Percentiles rank a stretch among this genome's conserved stretches.
These are phyloP conservation scores for Ia io DNA, from an alignment of 2,113 vertebrate species.

Conservation along the genomic window DNA sequence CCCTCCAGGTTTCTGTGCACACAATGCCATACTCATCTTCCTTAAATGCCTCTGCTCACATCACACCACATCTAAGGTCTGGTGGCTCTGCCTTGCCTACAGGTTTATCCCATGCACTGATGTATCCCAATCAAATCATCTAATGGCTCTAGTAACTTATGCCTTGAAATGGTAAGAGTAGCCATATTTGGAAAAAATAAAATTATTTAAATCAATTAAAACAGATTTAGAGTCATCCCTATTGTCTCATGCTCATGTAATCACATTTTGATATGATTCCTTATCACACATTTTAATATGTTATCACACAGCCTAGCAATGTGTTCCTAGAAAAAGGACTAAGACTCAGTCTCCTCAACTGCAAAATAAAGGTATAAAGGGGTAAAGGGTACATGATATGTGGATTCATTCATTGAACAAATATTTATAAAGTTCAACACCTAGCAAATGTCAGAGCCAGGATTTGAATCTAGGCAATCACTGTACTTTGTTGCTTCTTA, in stretches of 20 bases:
- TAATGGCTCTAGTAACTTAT: background rate
- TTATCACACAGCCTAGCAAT: background rate
- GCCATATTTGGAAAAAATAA: background rate
- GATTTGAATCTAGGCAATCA: background rate
- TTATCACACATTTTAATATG: background rate
- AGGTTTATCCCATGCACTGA: background rate
- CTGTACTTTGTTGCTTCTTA: background rate
- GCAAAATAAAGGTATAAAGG: background rate
- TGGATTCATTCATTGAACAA: background rate
- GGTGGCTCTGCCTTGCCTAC: background rate
- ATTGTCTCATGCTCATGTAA: background rate
- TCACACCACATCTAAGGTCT: background rate
- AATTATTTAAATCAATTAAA: background rate
- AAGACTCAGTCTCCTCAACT: background rate
- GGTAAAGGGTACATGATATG: background rate
- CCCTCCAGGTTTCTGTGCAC: background rate
- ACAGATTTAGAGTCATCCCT: background rate
- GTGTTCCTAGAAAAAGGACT: background rate
- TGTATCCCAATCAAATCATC: background rate
- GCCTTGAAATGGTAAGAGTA: background rate
- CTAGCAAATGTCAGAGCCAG: background rate
- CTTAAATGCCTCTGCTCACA: background rate
- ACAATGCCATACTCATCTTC: background rate
- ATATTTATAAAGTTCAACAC: background rate
- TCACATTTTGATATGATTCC: background rate